phyloP scores from a whole-genome alignment of 2,888 invertebrate species.

The Calephelis perditalis region DNA sequence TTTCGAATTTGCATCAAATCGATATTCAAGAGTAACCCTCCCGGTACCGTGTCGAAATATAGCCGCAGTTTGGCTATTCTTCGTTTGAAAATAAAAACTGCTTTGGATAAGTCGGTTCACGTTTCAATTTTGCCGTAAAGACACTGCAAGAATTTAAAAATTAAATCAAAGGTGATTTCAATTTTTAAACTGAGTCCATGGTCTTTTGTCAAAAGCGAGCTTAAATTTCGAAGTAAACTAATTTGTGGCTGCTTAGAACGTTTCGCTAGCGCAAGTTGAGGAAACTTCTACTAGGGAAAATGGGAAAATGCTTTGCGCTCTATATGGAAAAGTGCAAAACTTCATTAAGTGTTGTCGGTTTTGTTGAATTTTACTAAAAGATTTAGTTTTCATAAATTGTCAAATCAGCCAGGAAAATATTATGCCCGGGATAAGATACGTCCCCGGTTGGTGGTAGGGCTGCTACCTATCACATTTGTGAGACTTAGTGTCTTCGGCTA shows the following conservation, averaged over 20 bases:
- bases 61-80: neutral
- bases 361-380: no score
- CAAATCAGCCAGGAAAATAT: no score
- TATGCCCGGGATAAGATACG: no score
- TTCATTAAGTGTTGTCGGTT: neutral
- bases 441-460: no score
- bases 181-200: neutral
- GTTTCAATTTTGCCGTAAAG: neutral
- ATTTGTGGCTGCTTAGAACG: constrained; percentile 2
- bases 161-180: neutral
- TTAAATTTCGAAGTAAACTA: constrained; percentile 1
- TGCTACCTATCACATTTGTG: no score
- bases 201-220: neutral
- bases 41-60: neutral
- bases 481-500: no score
- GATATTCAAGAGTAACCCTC: no score
- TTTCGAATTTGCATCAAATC: no score
- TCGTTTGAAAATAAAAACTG: neutral
- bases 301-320: neutral
- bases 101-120: neutral
- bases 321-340: neutral
- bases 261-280: neutral
- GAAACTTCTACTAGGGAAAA: neutral
- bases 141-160: neutral
- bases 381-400: no score